Evolutionary conservation across 2,888 invertebrate species (phyloP).

Genomic region (Hybos culiciformis): DNA sequence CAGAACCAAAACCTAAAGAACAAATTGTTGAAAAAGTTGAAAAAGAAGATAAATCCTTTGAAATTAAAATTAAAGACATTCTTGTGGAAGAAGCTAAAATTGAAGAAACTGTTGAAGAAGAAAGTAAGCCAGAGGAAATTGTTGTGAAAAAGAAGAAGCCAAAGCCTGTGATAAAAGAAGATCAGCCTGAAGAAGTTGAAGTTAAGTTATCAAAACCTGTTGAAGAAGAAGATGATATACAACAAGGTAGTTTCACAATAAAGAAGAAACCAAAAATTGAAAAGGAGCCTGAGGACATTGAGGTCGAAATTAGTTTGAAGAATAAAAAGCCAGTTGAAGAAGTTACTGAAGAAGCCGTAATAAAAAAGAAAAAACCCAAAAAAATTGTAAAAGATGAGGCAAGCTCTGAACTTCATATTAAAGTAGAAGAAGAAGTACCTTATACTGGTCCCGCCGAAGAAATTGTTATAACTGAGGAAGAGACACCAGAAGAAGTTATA

Average conservation of each 20-base stretch:
- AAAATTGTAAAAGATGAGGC: conserved; percentile 25
- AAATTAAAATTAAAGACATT: conserved; percentile 8
- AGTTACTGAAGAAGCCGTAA: conserved; percentile 14
- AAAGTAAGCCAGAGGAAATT: conserved; percentile 9
- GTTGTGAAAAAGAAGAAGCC: conserved; percentile 12
- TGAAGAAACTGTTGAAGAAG: conserved; percentile 18
- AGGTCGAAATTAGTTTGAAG: conserved; percentile 6
- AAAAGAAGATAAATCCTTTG: not conserved
- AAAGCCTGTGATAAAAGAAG: conserved; percentile 1
- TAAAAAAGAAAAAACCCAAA: conserved; percentile 22
- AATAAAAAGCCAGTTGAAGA: conserved; percentile 6
- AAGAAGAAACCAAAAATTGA: conserved; percentile 8
- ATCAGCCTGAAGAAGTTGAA: not conserved
- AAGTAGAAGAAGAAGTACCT: conserved; percentile 16
- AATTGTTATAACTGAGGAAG: conserved; percentile 21
- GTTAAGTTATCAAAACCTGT: conserved; percentile 1
- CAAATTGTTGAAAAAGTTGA: conserved; percentile 11
- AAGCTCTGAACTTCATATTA: conserved; percentile 22
- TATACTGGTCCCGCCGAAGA: conserved; percentile 20
- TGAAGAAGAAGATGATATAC: conserved; percentile 17
- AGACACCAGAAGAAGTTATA: conserved; percentile 7
- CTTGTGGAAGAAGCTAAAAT: conserved; percentile 21
- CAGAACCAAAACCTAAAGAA: conserved; percentile 13
- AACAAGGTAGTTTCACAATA: conserved; percentile 11
- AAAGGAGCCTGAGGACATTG: conserved; percentile 7